phyloP scores from a whole-genome alignment of 2,888 invertebrate genomes.

The Himalopsyche anomala region DNA sequence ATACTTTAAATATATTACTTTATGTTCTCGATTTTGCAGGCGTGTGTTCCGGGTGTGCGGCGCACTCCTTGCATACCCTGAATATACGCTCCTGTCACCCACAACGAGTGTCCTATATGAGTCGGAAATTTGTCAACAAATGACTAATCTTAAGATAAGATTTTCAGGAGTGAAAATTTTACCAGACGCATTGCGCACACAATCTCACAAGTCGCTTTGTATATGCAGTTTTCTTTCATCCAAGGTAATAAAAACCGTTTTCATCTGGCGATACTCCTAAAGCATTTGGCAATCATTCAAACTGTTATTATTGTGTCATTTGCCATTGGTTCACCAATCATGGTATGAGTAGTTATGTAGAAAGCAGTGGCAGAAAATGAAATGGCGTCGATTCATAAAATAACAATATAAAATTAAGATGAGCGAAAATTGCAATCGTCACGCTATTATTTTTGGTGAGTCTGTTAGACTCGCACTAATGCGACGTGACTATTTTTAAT shows the following conservation, averaged over 20 bases:
- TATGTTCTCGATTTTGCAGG: too few species aligned
- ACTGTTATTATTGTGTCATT: neutral
- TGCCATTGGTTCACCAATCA: too few species aligned
- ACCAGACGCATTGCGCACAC: too few species aligned
- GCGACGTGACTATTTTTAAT: neutral
- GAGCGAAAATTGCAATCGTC: neutral
- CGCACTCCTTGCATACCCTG: too few species aligned
- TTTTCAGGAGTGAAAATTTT: too few species aligned
- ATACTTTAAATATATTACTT: too few species aligned
- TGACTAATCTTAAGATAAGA: too few species aligned
- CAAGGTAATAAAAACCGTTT: neutral
- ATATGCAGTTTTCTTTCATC: neutral
- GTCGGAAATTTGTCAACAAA: too few species aligned
- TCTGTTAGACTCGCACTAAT: neutral
- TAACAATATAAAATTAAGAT: neutral
- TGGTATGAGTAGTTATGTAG: neutral
- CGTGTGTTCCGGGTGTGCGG: too few species aligned
- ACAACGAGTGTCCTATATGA: too few species aligned
- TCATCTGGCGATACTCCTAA: neutral
- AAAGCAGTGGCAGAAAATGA: neutral
- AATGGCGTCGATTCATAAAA: neutral
- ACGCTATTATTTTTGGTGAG: slow-evolving; percentile 8
- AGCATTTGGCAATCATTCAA: neutral
- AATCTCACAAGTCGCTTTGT: too few species aligned
- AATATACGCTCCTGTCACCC: too few species aligned